phyloP scores from a whole-genome alignment of 2,888 invertebrate genomes.

The Entomobrya multifasciata region DNA sequence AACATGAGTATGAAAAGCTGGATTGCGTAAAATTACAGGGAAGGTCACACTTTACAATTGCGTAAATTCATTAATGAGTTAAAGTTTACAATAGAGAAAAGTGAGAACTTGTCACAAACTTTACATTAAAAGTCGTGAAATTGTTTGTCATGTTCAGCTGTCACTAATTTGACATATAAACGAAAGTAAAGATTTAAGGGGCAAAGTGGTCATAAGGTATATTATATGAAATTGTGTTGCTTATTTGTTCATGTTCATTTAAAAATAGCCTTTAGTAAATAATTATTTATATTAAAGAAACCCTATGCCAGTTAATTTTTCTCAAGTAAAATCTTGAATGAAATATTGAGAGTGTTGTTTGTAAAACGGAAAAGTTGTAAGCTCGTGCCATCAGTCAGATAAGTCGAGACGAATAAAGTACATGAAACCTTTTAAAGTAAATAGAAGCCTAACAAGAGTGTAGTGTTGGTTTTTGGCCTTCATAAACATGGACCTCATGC shows the following conservation, averaged over 20 bases:
- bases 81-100: background rate
- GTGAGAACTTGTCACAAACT: too few relatives aligned
- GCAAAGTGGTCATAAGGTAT: background rate
- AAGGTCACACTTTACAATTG: slow-evolving; percentile 43
- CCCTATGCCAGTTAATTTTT: too few relatives aligned
- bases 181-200: slow-evolving; percentile 37
- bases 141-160: slow-evolving; percentile 1
- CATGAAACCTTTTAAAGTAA: background rate
- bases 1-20: background rate
- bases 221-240: background rate
- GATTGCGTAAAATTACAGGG: slow-evolving; percentile 28
- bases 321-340: too few relatives aligned
- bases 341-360: background rate
- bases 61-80: slow-evolving; percentile 53
- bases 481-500: slow-evolving; percentile 41
- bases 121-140: background rate
- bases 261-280: slow-evolving; percentile 25
- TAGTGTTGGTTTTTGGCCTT: too few relatives aligned
- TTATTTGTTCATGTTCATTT: slow-evolving; percentile 11
- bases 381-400: slow-evolving; percentile 39
- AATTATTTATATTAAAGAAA: too few relatives aligned
- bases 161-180: slow-evolving; percentile 15
- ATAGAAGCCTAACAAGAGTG: background rate
- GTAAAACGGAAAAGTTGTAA: background rate
- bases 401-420: slow-evolving; percentile 3